These are phyloP conservation scores for Tetramorium simillimum DNA, from an alignment of 1,140 invertebrate genomes.

Conservation along the genomic window DNA sequence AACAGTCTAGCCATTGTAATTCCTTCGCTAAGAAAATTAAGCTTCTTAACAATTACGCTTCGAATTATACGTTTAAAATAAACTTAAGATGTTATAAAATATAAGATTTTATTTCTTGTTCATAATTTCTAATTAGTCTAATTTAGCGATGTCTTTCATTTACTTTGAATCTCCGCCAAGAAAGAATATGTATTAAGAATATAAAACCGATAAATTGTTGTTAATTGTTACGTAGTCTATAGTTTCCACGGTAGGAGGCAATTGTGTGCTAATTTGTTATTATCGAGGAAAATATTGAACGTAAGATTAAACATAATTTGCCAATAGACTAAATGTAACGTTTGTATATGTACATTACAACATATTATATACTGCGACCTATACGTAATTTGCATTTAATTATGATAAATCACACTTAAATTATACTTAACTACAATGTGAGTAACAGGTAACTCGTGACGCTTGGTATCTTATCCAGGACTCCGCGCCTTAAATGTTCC, in stretches of 20 bases:
- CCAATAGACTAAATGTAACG: conserved; percentile 13
- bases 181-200: not conserved
- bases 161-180: not conserved
- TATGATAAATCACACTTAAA: conserved; percentile 29
- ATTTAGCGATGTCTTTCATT: not conserved
- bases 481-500: conserved; percentile 7
- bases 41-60: not conserved
- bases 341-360: conserved; percentile 19
- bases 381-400: conserved; percentile 22
- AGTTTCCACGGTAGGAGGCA: not conserved
- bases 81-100: not conserved
- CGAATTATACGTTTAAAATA: not conserved
- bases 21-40: not conserved
- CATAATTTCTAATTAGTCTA: not conserved
- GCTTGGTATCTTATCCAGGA: not conserved
- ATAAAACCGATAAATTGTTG: not conserved
- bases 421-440: conserved; percentile 30
- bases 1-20: not conserved
- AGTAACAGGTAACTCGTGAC: not conserved
- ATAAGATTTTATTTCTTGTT: not conserved
- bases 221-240: not conserved
- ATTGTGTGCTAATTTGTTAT: not conserved
- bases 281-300: not conserved
- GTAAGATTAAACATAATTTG: conserved; percentile 22
- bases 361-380: conserved; percentile 6